Conservation (phyloP, 2,113 vertebrate species). For the Origma solitaria region DNA sequence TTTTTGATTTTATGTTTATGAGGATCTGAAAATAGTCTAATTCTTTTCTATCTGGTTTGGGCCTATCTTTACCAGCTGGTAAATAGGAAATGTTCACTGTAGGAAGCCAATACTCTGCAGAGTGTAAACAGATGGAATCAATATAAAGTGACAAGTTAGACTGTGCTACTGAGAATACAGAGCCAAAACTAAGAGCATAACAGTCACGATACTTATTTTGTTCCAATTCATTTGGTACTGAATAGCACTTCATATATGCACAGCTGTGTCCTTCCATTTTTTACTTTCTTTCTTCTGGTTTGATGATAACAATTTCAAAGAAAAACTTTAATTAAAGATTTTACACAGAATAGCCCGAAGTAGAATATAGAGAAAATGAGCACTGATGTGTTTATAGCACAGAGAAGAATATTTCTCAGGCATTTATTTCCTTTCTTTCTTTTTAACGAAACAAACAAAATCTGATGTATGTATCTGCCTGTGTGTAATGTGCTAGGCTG, state of each 20-base stretch:
- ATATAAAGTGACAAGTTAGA: slow-evolving; percentile 83
- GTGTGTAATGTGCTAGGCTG: neutral
- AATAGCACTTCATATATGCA: slow-evolving; percentile 75
- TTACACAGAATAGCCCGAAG: slow-evolving; percentile 73
- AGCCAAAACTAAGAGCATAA: slow-evolving; percentile 74
- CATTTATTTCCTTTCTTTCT: slow-evolving; percentile 3
- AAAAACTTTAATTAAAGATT: slow-evolving; percentile 82
- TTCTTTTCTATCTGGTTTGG: slow-evolving; percentile 81
- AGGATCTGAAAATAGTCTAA: slow-evolving; percentile 73
- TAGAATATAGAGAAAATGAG: slow-evolving; percentile 73
- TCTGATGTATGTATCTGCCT: neutral
- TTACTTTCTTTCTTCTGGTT: slow-evolving; percentile 72
- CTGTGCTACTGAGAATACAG: slow-evolving; percentile 69
- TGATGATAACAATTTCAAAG: slow-evolving; percentile 76
- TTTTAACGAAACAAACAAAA: slow-evolving; percentile 35
- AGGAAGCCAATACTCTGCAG: slow-evolving; percentile 78
- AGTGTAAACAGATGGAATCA: slow-evolving; percentile 84
- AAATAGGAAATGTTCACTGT: slow-evolving; percentile 84
- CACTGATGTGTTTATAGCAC: slow-evolving; percentile 68
- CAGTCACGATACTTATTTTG: slow-evolving; percentile 69
- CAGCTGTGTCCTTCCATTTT: slow-evolving; percentile 76
- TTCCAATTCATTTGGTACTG: slow-evolving; percentile 82
- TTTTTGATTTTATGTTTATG: slow-evolving; percentile 68
- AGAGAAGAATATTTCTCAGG: slow-evolving; percentile 42
- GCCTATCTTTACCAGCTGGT: slow-evolving; percentile 81